These are phyloP conservation scores for Meliscaeva auricollis DNA, from an alignment of 2,888 invertebrate species.

Conservation along the genomic window DNA sequence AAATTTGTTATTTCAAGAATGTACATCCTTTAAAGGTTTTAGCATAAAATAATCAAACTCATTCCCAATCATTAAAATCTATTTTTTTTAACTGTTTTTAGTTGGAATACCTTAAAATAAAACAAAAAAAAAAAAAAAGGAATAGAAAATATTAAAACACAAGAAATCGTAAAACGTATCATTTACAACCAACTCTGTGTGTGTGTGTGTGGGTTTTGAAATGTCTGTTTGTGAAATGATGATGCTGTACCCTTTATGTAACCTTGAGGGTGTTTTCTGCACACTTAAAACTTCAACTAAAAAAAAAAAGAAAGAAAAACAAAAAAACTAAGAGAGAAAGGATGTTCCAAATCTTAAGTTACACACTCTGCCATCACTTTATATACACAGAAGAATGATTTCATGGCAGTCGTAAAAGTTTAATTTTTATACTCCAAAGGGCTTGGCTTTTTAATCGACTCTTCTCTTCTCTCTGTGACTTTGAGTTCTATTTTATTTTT, in stretches of 20 bases:
- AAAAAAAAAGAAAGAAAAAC: conserved; percentile 1
- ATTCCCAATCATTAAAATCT: conserved; percentile 53
- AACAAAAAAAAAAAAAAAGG: conserved; percentile 1
- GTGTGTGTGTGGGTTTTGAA: conserved; percentile 5
- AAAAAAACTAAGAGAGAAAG: not conserved
- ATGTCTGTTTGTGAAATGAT: conserved; percentile 11
- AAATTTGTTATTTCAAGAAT: conserved; percentile 18
- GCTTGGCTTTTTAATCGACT: conserved; percentile 42
- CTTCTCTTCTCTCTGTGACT: not conserved
- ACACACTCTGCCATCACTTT: conserved; percentile 52
- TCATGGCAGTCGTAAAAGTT: conserved; percentile 66
- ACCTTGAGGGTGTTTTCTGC: conserved; percentile 38
- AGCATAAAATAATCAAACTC: conserved; percentile 20
- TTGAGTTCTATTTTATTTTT: not conserved
- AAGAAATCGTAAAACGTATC: conserved; percentile 16
- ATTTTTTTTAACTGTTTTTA: not conserved
- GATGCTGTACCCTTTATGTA: not conserved
- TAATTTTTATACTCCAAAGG: conserved; percentile 49
- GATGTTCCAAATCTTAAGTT: conserved; percentile 58
- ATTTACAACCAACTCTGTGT: conserved; percentile 38
- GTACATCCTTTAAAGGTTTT: conserved; percentile 7
- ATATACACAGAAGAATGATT: conserved; percentile 28
- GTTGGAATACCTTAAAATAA: conserved; percentile 2
- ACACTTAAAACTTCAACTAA: conserved; percentile 36
- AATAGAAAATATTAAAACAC: conserved; percentile 24